Conservation (phyloP, 92 coral and sea anemone species). For the Epizoanthus fatuus region DNA sequence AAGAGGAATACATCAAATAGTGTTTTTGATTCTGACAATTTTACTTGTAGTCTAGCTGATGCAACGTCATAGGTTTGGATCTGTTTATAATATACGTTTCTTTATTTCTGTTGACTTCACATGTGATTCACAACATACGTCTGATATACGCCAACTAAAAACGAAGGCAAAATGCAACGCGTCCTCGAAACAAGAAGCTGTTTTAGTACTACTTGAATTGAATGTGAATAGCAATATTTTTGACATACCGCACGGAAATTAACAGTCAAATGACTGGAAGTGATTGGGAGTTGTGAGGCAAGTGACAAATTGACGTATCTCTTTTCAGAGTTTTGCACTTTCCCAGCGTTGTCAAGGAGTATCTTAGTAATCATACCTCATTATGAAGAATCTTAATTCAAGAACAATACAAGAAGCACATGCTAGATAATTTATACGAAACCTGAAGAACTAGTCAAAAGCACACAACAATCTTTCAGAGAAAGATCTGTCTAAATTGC, state of each 20-base stretch:
- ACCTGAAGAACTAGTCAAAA: constrained; percentile 50
- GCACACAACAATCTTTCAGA: not conserved
- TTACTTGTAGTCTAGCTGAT: not conserved
- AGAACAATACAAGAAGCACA: constrained; percentile 59
- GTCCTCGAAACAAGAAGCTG: not conserved
- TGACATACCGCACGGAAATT: constrained; percentile 39
- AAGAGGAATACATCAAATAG: constrained; percentile 7
- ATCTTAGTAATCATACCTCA: constrained; percentile 38
- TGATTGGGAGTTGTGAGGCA: constrained; percentile 33
- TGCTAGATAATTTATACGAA: constrained; percentile 74
- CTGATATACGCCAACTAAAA: not conserved
- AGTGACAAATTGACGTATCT: constrained; percentile 46
- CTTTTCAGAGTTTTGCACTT: constrained; percentile 52
- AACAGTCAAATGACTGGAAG: constrained; percentile 47
- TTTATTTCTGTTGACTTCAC: not conserved
- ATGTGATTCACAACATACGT: not conserved
- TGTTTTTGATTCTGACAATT: constrained; percentile 12
- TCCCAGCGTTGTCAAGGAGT: constrained; percentile 41
- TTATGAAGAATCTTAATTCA: constrained; percentile 32
- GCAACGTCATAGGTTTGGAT: constrained; percentile 1
- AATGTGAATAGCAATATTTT: constrained; percentile 22
- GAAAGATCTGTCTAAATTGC: not conserved
- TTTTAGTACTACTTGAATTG: not conserved
- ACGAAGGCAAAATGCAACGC: not conserved
- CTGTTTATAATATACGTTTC: too few relatives aligned